Percentiles rank a stretch among this genome's conserved stretches.
These are phyloP conservation scores for Puffinus mauretanicus DNA, from an alignment of 2,113 vertebrate genomes.

Conservation along the genomic window DNA sequence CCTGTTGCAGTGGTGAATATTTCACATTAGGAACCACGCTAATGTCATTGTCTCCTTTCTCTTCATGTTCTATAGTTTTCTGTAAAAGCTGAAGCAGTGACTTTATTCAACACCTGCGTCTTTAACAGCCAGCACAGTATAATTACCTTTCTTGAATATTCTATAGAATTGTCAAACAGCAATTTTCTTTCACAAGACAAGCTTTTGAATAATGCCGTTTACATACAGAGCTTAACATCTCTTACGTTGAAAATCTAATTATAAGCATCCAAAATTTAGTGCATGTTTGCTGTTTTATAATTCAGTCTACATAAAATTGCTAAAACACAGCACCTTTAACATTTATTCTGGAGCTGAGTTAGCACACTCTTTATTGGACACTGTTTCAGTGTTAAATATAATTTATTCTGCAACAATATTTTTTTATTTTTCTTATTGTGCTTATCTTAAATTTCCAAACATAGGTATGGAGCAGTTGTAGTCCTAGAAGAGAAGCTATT, in stretches of 20 bases:
- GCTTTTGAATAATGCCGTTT: conserved; percentile 76
- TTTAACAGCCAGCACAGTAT: conserved; percentile 71
- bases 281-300: conserved; percentile 64
- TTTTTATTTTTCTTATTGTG: neutral
- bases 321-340: conserved; percentile 63
- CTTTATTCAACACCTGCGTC: conserved; percentile 75
- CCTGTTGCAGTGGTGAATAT: conserved; percentile 30
- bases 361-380: neutral
- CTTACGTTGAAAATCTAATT: conserved; percentile 74
- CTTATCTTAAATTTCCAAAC: conserved; percentile 24
- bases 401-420: conserved; percentile 31
- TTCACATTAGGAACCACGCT: neutral
- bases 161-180: conserved; percentile 82
- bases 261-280: conserved; percentile 71
- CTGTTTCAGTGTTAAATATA: conserved; percentile 51
- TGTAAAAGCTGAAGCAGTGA: conserved; percentile 67
- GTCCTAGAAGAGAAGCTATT: neutral
- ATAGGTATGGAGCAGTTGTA: neutral
- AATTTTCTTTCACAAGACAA: conserved; percentile 78
- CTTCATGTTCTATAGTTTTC: conserved; percentile 28
- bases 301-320: conserved; percentile 62
- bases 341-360: conserved; percentile 37
- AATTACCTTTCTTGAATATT: conserved; percentile 81
- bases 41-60: conserved; percentile 36
- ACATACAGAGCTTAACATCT: conserved; percentile 75